Percentiles rank a stretch among this genome's conserved stretches.
Evolutionary conservation across 2,888 invertebrate species (phyloP).

Genomic region (Morinoia aosen): DNA sequence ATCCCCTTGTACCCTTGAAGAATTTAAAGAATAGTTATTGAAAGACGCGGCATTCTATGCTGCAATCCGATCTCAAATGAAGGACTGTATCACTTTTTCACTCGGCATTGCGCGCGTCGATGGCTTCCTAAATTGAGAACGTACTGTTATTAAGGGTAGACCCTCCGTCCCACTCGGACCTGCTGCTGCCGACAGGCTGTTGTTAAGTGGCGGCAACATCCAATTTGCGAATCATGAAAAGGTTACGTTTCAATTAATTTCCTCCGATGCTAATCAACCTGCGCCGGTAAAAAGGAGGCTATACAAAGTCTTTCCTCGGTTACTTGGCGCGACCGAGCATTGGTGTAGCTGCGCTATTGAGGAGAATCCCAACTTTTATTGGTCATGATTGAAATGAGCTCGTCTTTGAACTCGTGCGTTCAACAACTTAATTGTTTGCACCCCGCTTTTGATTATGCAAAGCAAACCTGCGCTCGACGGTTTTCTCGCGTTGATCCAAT

Average conservation of each 20-base stretch:
- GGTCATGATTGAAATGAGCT: not conserved
- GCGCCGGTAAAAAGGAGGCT: not conserved
- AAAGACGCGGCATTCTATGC: not conserved
- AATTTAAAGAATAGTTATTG: not conserved
- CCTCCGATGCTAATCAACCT: conserved; percentile 20
- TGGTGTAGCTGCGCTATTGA: conserved; percentile 9
- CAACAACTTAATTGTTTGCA: not conserved
- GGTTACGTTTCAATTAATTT: conserved; percentile 43
- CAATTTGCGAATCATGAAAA: conserved; percentile 31
- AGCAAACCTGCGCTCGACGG: not conserved
- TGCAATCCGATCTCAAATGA: not conserved
- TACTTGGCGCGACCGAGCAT: not conserved
- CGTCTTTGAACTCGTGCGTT: not conserved
- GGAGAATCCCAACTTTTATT: not conserved
- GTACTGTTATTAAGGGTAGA: not conserved
- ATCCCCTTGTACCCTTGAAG: not conserved
- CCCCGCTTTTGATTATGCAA: not conserved
- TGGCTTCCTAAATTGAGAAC: not conserved
- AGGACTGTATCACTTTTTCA: not conserved
- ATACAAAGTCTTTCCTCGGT: not conserved
- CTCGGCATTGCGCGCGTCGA: not conserved
- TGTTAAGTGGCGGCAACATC: not conserved
- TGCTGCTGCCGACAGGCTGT: not conserved
- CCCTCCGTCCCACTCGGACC: not conserved
- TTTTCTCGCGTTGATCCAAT: not conserved